A percentile compares a stretch with the other conserved stretches of the same genome.
These are phyloP conservation scores for Sebastes oblongus DNA, from an alignment of 2,797 vertebrate genomes.

Conservation along the genomic window DNA sequence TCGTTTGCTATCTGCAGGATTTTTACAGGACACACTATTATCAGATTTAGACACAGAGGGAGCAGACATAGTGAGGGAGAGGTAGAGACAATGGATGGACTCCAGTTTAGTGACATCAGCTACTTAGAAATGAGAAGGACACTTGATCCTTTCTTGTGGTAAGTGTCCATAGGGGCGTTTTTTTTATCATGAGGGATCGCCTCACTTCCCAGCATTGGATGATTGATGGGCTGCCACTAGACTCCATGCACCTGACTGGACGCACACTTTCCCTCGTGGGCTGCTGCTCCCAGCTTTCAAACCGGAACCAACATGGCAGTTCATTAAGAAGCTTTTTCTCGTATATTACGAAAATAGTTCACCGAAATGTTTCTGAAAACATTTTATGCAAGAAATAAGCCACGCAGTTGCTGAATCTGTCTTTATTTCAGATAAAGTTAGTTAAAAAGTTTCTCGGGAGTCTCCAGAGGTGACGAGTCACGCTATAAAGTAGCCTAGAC, in stretches of 20 bases:
- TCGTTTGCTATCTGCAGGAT: conserved; percentile 17
- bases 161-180: neutral
- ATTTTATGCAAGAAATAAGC: no score
- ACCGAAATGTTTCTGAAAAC: no score
- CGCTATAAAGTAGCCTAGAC: no score
- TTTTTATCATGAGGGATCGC: no score
- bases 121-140: conserved; percentile 47
- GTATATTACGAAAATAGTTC: neutral
- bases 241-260: no score
- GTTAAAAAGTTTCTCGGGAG: no score
- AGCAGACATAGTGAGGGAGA: conserved; percentile 8
- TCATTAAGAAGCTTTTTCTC: no score
- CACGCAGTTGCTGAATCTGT: no score
- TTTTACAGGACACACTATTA: conserved; percentile 38
- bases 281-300: neutral
- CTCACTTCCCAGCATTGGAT: no score
- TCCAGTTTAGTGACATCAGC: conserved; percentile 67
- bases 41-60: conserved; percentile 41
- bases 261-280: neutral
- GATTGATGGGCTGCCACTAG: no score
- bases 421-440: no score
- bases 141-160: conserved; percentile 29
- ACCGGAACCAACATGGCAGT: neutral
- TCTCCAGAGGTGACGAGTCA: no score
- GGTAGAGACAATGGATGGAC: conserved; percentile 40